These are phyloP conservation scores for Habrosyne pyritoides DNA, from an alignment of 2,888 invertebrate species.

Conservation along the genomic window DNA sequence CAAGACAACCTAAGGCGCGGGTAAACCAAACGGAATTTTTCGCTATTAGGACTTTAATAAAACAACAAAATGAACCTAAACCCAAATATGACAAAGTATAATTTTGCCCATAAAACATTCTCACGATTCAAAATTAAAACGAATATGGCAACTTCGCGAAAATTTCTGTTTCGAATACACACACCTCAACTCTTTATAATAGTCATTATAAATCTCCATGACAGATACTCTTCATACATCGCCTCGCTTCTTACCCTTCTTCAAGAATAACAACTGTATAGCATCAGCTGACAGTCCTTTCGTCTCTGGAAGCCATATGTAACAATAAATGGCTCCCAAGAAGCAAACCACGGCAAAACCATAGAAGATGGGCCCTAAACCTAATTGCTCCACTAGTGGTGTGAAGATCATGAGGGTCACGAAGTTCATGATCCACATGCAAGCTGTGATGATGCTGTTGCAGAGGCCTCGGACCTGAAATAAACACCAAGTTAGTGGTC, in stretches of 20 bases:
- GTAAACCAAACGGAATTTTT: too few relatives aligned
- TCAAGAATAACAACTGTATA: slow-evolving; percentile 54
- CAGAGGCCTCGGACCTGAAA: slow-evolving; percentile 61
- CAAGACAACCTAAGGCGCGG: too few relatives aligned
- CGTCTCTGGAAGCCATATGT: slow-evolving; percentile 67
- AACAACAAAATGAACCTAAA: too few relatives aligned
- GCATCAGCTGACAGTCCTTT: slow-evolving; percentile 63
- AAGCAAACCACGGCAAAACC: slow-evolving; percentile 61
- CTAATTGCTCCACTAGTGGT: slow-evolving; percentile 51
- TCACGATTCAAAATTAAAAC: too few relatives aligned
- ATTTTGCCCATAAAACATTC: too few relatives aligned
- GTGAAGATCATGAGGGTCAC: slow-evolving; percentile 61
- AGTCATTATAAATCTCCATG: background rate
- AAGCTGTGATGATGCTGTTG: slow-evolving; percentile 50
- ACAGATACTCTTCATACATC: background rate
- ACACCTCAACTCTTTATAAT: background rate
- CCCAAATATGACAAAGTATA: too few relatives aligned
- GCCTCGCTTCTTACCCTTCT: slow-evolving; percentile 17
- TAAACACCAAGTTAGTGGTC: too few relatives aligned
- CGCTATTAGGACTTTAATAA: too few relatives aligned
- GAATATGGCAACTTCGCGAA: too few relatives aligned
- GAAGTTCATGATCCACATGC: slow-evolving; percentile 59
- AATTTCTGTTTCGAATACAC: too few relatives aligned
- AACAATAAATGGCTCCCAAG: slow-evolving; percentile 50
- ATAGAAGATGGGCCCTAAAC: slow-evolving; percentile 64